Base-by-base conservation (phyloP, 64 coral and sea anemone species). In the Platygyra sinensis region DNA sequence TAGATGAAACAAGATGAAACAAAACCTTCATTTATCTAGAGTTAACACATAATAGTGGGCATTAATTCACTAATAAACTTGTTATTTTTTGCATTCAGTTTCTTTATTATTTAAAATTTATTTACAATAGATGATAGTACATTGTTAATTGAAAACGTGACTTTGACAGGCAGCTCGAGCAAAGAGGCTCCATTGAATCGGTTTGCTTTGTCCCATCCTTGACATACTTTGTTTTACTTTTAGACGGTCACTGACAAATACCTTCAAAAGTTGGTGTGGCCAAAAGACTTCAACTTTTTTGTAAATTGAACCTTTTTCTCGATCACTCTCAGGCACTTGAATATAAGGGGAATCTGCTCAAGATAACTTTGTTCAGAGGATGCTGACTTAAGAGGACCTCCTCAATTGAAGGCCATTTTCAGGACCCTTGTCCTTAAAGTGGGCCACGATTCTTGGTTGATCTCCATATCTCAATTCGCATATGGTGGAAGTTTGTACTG, bases 381-480 rank as follows among this genome's bases (percentile, higher is more conserved):
- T 31, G 13, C 69, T 20, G 30, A 14, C 57, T 73, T 14, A n/a
- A 87, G 60, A 8, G 1, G 49, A 74, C 30, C 0, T 5, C 30
- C 50, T 36, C 54, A 29, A 69, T 87, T 25, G 38, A 16, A 24
- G 54, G 67, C 24, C 72, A 14, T 72, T 87, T 0, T 5, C 0
- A 74, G 86, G 86, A 64, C 74, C 86, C 73, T 74, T 74, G 30
- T 87, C 67, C 30, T 87, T 87, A 27, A 87, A 73, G 27, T 87
- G 84, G 73, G 57, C 73, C 25, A 22, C 61, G 2, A 55, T 20
- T 73, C 27, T 63, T 5, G 36, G 38, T 22, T 74, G 18, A 17
- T 87, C 84, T 30, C 25, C 82, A 22, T 86, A 86, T 63, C 30
- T 65, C 82, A 86, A 67, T 50, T 86, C 82, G 22, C 82, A 86